Conservation (phyloP, 2,888 invertebrate species). For the Stratiomys singularior region DNA sequence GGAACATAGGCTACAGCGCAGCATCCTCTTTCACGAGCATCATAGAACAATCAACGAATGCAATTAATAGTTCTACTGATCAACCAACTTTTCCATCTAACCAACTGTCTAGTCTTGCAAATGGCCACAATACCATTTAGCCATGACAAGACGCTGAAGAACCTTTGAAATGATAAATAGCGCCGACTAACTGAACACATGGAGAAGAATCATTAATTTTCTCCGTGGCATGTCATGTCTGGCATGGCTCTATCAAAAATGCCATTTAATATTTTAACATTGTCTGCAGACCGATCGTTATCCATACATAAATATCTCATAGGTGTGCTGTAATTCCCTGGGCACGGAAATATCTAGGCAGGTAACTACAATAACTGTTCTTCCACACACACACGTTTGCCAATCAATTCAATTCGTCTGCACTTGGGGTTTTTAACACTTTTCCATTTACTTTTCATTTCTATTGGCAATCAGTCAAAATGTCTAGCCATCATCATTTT, state of each 20-base stretch:
- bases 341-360: neutral
- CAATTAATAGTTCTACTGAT: slow-evolving; percentile 23
- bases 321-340: too few relatives aligned
- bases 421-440: slow-evolving; percentile 44
- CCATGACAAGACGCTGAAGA: neutral
- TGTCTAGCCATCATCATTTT: slow-evolving; percentile 33
- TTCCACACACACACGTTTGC: neutral
- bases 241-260: slow-evolving; percentile 15
- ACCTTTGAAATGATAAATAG: slow-evolving; percentile 19
- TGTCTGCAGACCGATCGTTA: neutral
- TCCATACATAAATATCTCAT: neutral
- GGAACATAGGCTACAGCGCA: too few relatives aligned
- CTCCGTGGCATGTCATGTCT: neutral
- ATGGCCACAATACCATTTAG: neutral
- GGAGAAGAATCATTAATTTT: slow-evolving; percentile 20
- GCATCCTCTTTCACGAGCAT: too few relatives aligned
- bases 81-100: neutral
- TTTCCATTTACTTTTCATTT: slow-evolving; percentile 49
- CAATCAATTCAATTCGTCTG: neutral
- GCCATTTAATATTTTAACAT: slow-evolving; percentile 14
- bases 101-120: slow-evolving; percentile 18
- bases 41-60: neutral
- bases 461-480: slow-evolving; percentile 46
- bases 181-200: neutral
- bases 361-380: slow-evolving; percentile 6